Evolutionary conservation across 2,113 vertebrate species (phyloP).

Genomic region (Passerina amoena): DNA sequence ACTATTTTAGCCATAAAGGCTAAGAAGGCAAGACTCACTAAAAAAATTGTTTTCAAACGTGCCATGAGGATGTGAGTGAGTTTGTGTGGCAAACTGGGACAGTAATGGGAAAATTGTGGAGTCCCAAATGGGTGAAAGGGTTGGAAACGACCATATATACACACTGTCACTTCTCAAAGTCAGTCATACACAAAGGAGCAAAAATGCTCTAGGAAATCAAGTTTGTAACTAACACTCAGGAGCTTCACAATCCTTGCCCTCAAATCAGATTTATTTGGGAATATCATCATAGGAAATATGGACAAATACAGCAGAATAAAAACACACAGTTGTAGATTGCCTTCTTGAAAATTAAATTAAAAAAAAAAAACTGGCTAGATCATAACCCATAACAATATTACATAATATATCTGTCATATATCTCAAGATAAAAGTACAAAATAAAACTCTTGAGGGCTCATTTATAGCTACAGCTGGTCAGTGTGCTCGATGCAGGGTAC

Average conservation of each 20-base stretch:
- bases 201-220: neutral
- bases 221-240: slow-evolving; percentile 38
- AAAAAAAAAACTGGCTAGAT: slow-evolving; percentile 60
- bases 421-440: slow-evolving; percentile 58
- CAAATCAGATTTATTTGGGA: slow-evolving; percentile 77
- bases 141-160: neutral
- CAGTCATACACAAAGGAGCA: neutral
- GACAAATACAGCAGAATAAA: slow-evolving; percentile 72
- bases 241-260: slow-evolving; percentile 56
- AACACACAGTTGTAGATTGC: slow-evolving; percentile 48
- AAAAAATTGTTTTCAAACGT: neutral
- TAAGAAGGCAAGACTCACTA: neutral
- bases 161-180: neutral
- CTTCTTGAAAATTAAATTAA: slow-evolving; percentile 67
- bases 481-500: slow-evolving; percentile 19
- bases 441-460: slow-evolving; percentile 13
- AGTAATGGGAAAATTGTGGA: neutral
- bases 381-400: slow-evolving; percentile 60
- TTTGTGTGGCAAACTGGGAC: neutral
- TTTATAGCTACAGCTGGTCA: slow-evolving; percentile 6
- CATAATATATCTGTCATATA: slow-evolving; percentile 26
- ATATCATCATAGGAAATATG: slow-evolving; percentile 70
- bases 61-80: neutral
- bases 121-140: neutral
- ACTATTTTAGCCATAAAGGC: neutral